Evolutionary conservation across 2,113 vertebrate species (phyloP), one percentile per base, ranked within the genome.

Genomic region (Aphyosemion australe): DNA sequence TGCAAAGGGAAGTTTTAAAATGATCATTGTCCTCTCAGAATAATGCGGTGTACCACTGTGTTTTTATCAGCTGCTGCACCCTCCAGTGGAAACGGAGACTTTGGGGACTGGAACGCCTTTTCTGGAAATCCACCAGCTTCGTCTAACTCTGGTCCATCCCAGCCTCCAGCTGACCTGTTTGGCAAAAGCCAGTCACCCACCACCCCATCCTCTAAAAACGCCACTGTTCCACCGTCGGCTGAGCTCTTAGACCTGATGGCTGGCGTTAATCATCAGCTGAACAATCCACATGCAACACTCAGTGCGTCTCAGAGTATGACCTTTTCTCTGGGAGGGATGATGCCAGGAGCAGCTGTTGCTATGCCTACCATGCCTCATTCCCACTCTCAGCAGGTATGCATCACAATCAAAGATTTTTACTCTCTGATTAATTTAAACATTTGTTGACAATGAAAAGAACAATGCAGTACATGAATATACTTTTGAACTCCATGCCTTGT

Each of bases 31-130:
- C 8, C 41, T 42, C 41, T 42, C 41, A 57, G 6, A 34, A 34
- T 10, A 34, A 32, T 43, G 13, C 26, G 0, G 3, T 26, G 0
- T 5, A 26, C 26, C n/a, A 6, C 45, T 46, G 0, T 73, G 32
- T 61, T 51, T 12, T 66, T 32, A 4, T 68, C 76, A 94, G 95
- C 89, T 86, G 88, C 93, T 78, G 83, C 92, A 68, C 67, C 91
- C 75, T 68, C 94, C 82, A 94, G 91, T 92, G 95, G 94, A 78
- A 97, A 95, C 43, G 95, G 95, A 76, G 97, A 99, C 59, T 98
- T 98, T 73, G 96, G 96, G 72, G 97, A 98, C 86, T 98, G 97
- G 97, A 95, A 93, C 85, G 89, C 96, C 87, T 98, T 98, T 90
- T 93, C 93, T 79, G 85, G 90, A 77, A 92, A 92, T 59, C 87